Conservation (phyloP, 2,888 invertebrate genomes). For the Scaptomyza flava region DNA sequence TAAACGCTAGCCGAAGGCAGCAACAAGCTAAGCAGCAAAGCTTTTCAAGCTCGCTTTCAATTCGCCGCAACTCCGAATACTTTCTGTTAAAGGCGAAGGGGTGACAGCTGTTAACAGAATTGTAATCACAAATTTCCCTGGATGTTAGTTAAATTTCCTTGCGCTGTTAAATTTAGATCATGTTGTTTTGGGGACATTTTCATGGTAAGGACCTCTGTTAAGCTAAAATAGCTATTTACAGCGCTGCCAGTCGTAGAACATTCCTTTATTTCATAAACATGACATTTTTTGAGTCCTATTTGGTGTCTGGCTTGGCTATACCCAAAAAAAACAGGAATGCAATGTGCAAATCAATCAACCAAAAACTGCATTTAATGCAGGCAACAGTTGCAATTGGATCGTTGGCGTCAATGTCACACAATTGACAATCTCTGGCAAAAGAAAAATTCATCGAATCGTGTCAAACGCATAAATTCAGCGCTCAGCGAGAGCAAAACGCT, state of each 20-base stretch:
- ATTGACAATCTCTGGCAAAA: slow-evolving; percentile 40
- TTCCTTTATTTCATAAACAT: background rate
- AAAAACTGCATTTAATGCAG: slow-evolving; percentile 24
- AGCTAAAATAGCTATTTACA: background rate
- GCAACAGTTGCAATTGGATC: slow-evolving; percentile 4
- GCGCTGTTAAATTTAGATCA: background rate
- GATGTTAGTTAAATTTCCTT: background rate
- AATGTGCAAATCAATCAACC: slow-evolving; percentile 36
- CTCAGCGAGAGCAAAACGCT: slow-evolving; percentile 6
- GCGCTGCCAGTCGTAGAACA: background rate
- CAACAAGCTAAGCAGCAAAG: slow-evolving; percentile 27
- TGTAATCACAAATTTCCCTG: slow-evolving; percentile 7
- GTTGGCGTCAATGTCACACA: slow-evolving; percentile 45
- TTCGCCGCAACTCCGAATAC: background rate
- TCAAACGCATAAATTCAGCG: slow-evolving; percentile 57
- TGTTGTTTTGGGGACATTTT: background rate
- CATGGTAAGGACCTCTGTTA: background rate
- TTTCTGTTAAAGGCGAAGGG: background rate
- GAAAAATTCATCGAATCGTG: slow-evolving; percentile 43
- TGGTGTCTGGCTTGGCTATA: too few species aligned
- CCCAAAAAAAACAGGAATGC: background rate
- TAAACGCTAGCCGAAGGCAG: slow-evolving; percentile 15
- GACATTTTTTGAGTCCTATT: too few species aligned
- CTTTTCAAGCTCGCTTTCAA: slow-evolving; percentile 20
- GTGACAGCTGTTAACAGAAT: background rate